Evolutionary conservation across 2,797 vertebrate species (phyloP), one percentile per base, ranked within the genome.

Genomic region (Oreortyx pictus): DNA sequence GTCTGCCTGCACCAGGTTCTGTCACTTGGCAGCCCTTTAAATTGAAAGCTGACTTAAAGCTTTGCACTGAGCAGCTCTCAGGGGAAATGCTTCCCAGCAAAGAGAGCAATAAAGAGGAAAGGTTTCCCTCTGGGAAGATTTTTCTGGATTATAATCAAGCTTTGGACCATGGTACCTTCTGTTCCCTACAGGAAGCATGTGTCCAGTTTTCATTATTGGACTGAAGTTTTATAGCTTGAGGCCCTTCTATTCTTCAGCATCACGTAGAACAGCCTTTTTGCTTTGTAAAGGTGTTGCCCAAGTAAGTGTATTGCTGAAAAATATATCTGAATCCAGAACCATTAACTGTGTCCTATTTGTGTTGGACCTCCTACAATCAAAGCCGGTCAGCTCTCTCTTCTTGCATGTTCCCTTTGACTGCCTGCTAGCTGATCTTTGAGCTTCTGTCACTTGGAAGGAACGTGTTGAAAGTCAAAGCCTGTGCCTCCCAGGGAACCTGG

Each of bases 41-140:
- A 71, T 4, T 68, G 78, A 56, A 77, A 75, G 19, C n/a, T 85
- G 86, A 56, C n/a, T 71, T 86, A 74, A 56, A 87, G 49, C 78
- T 95, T 89, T 83, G 64, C 79, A 41, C 47, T 44, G 70, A 90
- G 82, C 60, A 92, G 31, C 62, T 68, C 77, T n/a, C 60, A 49
- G 29, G 62, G 70, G 67, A 93, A 93, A 79, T 65, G 37, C 49
- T 95, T 95, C 60, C 67, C 29, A 90, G 68, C 8, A 71, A 82
- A 72, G 18, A 35, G 52, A 74, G 57, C 49, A 72, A 56, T 37
- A 77, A 65, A 93, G 61, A 73, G 61, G 56, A 95, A 52, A 90
- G 56, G 11, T 31, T 78, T 88, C 39, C 78, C 46, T 87, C 54
- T 93, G 65, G 33, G 29, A 77, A 37, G 41, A 15, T 19, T 66